A percentile compares a stretch with the other conserved stretches of the same genome.
These are phyloP conservation scores for Tiliqua scincoides DNA, from an alignment of 2,113 vertebrate species.

Conservation along the genomic window DNA sequence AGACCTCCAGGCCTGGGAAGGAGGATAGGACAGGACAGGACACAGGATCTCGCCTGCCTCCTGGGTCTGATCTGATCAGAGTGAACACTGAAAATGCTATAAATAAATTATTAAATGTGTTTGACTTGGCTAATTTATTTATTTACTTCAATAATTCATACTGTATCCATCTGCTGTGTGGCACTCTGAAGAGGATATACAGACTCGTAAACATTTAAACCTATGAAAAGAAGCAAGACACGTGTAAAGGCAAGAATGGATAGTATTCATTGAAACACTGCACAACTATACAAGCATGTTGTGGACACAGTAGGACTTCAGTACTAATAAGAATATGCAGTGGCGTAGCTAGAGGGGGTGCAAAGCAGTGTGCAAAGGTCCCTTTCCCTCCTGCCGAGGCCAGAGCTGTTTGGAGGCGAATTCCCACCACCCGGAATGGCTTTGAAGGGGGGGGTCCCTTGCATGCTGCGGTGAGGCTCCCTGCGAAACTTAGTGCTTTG, in stretches of 20 bases:
- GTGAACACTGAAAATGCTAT: neutral
- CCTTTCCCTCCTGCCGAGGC: too few species aligned
- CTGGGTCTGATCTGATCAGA: too few species aligned
- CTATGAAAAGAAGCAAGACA: neutral
- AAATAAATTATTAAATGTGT: neutral
- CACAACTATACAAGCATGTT: neutral
- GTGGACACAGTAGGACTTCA: neutral
- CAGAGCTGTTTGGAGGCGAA: too few species aligned
- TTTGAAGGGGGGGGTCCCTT: too few species aligned
- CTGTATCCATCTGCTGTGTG: neutral
- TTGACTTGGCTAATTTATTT: neutral
- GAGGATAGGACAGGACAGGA: too few species aligned
- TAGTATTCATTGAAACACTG: neutral
- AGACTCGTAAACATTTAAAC: conserved; percentile 2
- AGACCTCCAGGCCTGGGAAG: too few species aligned
- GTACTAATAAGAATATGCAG: neutral
- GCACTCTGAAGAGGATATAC: neutral
- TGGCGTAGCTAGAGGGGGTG: too few species aligned
- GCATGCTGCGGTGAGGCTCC: too few species aligned
- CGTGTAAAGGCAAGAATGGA: neutral
- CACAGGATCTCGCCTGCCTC: too few species aligned
- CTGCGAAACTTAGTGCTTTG: too few species aligned
- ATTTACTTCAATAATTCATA: neutral
- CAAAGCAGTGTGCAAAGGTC: too few species aligned
- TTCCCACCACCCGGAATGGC: too few species aligned